These are phyloP conservation scores for Cyrtonyx montezumae DNA, from an alignment of 2,113 vertebrate genomes.

Conservation along the genomic window DNA sequence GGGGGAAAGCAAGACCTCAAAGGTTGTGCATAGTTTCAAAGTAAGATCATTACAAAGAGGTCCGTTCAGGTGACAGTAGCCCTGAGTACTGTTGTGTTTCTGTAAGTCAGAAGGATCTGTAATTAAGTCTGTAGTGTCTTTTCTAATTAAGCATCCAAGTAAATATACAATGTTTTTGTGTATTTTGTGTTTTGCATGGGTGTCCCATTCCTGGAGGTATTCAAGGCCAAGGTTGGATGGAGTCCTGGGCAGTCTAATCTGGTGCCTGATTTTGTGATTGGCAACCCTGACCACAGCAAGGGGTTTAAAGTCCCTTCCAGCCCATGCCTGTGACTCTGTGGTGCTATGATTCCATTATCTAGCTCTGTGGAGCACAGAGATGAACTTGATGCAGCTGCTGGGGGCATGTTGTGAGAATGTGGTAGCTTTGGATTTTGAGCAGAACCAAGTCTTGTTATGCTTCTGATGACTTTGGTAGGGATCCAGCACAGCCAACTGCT, in stretches of 20 bases:
- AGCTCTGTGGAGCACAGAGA: neutral
- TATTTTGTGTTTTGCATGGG: too few species aligned
- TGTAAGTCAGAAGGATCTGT: neutral
- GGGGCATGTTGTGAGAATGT: neutral
- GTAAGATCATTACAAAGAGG: neutral
- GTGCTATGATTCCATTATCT: neutral
- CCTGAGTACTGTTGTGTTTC: fast-evolving
- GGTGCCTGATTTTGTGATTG: too few species aligned
- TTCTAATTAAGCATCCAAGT: neutral
- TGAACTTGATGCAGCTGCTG: neutral
- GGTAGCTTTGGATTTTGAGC: neutral
- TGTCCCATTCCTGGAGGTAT: too few species aligned
- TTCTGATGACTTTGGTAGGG: neutral
- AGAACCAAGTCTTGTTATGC: neutral
- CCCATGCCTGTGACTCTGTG: too few species aligned
- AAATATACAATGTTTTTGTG: fast-evolving
- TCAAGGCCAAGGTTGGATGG: too few species aligned
- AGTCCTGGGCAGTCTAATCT: too few species aligned
- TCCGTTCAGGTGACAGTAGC: neutral
- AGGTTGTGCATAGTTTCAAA: neutral
- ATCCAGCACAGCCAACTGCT: neutral
- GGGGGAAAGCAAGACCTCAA: neutral
- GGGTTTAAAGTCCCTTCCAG: too few species aligned
- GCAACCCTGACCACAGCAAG: too few species aligned
- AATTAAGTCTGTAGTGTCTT: neutral